phyloP scores from a whole-genome alignment of 2,797 vertebrate genomes.

The Ciconia nigra region DNA sequence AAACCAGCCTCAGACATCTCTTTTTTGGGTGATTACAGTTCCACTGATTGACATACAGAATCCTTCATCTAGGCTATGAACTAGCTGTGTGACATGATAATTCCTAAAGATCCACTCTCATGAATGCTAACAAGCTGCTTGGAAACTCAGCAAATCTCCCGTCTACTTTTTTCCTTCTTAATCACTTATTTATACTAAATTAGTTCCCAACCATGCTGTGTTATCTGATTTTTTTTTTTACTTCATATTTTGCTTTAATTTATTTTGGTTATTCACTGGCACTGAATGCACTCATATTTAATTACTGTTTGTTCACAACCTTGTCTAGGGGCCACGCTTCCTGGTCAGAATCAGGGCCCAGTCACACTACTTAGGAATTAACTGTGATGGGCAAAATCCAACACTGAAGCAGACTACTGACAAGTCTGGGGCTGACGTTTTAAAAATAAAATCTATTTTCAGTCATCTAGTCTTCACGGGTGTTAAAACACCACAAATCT shows the following conservation, averaged over 20 bases:
- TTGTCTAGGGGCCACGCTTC: background rate
- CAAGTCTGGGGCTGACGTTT: background rate
- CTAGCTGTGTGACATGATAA: slow-evolving; percentile 55
- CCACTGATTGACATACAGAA: slow-evolving; percentile 60
- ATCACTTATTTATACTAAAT: slow-evolving; percentile 12
- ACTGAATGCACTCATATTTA: background rate
- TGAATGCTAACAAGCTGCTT: slow-evolving; percentile 56
- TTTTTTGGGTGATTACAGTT: slow-evolving; percentile 43
- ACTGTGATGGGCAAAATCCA: background rate
- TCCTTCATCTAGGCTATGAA: slow-evolving; percentile 55
- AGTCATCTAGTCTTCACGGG: background rate
- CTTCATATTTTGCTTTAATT: background rate
- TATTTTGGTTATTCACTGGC: background rate
- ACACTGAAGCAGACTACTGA: background rate
- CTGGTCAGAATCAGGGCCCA: background rate
- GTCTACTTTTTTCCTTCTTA: slow-evolving; percentile 15
- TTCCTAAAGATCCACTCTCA: slow-evolving; percentile 32
- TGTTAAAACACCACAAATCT: background rate
- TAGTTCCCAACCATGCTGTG: background rate
- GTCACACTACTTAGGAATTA: background rate
- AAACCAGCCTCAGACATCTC: slow-evolving; percentile 27
- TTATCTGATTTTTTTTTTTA: background rate
- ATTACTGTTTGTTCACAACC: background rate
- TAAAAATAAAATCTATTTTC: background rate
- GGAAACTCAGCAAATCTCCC: background rate